These are phyloP conservation scores for Strix aluco DNA, from an alignment of 2,113 vertebrate species.

Conservation along the genomic window DNA sequence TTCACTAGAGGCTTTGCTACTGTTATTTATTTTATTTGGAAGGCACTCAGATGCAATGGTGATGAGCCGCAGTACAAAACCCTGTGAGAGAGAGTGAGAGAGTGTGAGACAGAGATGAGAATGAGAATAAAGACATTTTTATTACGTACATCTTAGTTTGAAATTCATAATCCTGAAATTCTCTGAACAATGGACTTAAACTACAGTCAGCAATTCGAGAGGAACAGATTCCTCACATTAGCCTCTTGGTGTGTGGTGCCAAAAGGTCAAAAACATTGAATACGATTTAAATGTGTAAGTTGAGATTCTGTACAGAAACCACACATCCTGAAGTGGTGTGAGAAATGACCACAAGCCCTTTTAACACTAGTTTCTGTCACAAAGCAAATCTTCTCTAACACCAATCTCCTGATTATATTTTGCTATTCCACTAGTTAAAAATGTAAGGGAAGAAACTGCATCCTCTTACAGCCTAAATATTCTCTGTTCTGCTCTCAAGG, in stretches of 20 bases:
- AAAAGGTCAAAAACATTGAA: slow-evolving; percentile 74
- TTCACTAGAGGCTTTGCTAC: slow-evolving; percentile 40
- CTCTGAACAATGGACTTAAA: slow-evolving; percentile 65
- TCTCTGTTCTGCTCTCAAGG: not conserved
- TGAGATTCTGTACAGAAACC: slow-evolving; percentile 55
- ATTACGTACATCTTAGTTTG: not conserved
- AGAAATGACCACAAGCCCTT: slow-evolving; percentile 69
- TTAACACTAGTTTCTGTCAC: slow-evolving; percentile 61
- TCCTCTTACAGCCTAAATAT: not conserved
- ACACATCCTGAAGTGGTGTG: slow-evolving; percentile 58
- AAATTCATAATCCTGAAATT: slow-evolving; percentile 67
- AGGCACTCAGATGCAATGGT: slow-evolving; percentile 20
- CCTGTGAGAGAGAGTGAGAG: slow-evolving; percentile 32
- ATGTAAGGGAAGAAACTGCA: slow-evolving; percentile 11
- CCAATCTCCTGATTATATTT: slow-evolving; percentile 46
- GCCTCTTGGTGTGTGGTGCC: slow-evolving; percentile 63
- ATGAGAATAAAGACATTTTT: slow-evolving; percentile 42
- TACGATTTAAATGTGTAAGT: slow-evolving; percentile 74
- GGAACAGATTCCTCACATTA: slow-evolving; percentile 69
- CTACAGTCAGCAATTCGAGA: slow-evolving; percentile 71
- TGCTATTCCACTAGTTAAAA: slow-evolving; percentile 35
- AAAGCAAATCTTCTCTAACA: slow-evolving; percentile 44
- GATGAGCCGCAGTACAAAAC: slow-evolving; percentile 23
- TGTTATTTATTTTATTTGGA: slow-evolving; percentile 51
- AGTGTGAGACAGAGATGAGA: slow-evolving; percentile 48